Evolutionary conservation across 2,888 invertebrate genomes (phyloP).

Genomic region (Metellina segmentata): DNA sequence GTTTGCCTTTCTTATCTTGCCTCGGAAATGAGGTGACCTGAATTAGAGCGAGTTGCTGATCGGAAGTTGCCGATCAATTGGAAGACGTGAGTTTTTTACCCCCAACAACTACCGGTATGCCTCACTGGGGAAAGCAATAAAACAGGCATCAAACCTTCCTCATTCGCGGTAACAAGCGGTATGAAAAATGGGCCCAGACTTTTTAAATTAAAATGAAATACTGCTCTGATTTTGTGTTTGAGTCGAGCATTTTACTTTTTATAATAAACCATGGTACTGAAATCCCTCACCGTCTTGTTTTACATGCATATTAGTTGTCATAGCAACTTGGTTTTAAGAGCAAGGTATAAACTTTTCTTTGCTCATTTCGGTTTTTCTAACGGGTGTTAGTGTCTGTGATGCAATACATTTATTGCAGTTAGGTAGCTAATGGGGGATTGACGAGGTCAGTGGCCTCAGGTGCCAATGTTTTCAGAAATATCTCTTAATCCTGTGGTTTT

Average conservation of each 20-base stretch:
- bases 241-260: neutral
- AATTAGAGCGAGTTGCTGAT: neutral
- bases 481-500: no score
- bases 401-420: no score
- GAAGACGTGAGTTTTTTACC: neutral
- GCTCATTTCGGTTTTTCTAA: no score
- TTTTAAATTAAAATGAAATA: neutral
- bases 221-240: neutral
- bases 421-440: no score
- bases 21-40: constrained; percentile 1
- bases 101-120: neutral
- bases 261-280: no score
- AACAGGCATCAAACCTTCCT: neutral
- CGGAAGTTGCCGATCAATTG: constrained; percentile 21
- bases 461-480: no score
- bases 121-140: neutral
- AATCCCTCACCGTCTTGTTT: no score
- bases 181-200: neutral
- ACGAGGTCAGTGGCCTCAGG: no score
- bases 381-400: no score
- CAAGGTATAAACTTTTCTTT: no score
- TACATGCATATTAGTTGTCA: no score
- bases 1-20: constrained; percentile 35
- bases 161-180: neutral
- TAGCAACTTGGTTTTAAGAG: no score